These are phyloP conservation scores for Uloborus plumipes DNA, from an alignment of 2,888 invertebrate species.

Conservation along the genomic window DNA sequence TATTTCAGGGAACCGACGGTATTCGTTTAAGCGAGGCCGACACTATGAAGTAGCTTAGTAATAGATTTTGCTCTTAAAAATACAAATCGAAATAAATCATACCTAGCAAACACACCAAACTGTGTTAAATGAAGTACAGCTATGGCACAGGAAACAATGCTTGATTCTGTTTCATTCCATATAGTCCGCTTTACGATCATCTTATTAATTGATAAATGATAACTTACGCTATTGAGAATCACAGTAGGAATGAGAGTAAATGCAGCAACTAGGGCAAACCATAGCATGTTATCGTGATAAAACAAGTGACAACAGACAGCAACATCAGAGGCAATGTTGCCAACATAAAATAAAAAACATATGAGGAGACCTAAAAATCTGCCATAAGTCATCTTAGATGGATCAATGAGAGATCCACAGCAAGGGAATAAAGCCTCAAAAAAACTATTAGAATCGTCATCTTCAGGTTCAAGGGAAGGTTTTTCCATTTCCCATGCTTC, in stretches of 20 bases:
- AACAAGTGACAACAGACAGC: constrained; percentile 44
- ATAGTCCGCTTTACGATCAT: constrained; percentile 53
- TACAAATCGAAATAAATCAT: not conserved
- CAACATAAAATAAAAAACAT: constrained; percentile 40
- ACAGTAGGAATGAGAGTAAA: constrained; percentile 55
- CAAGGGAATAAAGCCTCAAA: constrained; percentile 36
- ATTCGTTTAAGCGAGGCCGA: no score
- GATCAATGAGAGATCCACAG: constrained; percentile 47
- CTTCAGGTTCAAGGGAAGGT: constrained; percentile 29
- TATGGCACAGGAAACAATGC: constrained; percentile 27
- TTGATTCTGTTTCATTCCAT: constrained; percentile 42
- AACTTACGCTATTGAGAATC: constrained; percentile 49
- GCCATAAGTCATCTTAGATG: constrained; percentile 25
- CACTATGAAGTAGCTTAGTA: not conserved
- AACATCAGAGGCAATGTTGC: constrained; percentile 43
- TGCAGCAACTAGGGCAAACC: constrained; percentile 43
- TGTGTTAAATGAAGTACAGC: constrained; percentile 49
- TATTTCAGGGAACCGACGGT: no score
- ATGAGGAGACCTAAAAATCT: constrained; percentile 31
- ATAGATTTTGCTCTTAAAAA: not conserved
- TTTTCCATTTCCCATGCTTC: constrained; percentile 45
- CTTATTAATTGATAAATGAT: constrained; percentile 50
- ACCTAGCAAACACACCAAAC: constrained; percentile 55
- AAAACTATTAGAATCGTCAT: constrained; percentile 25
- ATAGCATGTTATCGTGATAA: constrained; percentile 44